Evolutionary conservation across 2,888 invertebrate genomes (phyloP), one percentile per base, ranked within the genome.

Genomic region (Drosophila testacea): DNA sequence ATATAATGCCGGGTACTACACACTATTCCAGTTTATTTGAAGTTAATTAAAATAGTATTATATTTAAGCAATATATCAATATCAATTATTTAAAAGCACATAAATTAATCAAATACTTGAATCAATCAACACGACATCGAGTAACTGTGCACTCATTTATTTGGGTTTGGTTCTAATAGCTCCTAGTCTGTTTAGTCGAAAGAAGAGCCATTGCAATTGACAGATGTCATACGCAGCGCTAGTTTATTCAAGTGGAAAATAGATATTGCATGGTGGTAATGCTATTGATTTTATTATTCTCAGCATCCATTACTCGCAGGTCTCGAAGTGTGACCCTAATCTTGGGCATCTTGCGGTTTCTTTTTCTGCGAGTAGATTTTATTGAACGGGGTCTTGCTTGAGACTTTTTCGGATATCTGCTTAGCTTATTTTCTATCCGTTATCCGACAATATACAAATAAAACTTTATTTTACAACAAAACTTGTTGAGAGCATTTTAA

Each of bases 401-500:
- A 2, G 22, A 22, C 0, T 22, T 22, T 22, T 22, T 22, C 22
- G 22, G 22, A 22, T 22, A 22, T 22, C 22, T 22, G 22, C 3
- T 22, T 22, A 22, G 22, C 22, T 22, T 22, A 22, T 22, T 22
- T 22, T 22, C 22, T 22, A 22, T 22, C 22, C 22, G 22, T 22
- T 22, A 22, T 22, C 22, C 22, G 22, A 2, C 3, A 22, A 22
- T 22, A 22, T 22, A 22, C 22, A 22, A 22, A 22, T 3, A 22
- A 22, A 22, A 22, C 22, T 22, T 22, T 22, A 22, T 22, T 22
- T 22, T 22, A 3, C 2, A 22, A 22, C 22, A 22, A 6, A 39
- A 13, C 3, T 39, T 39, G n/a, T 13, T 32, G 32, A 32, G n/a
- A 13, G 22, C 27, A 44, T 44, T 78, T 81, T 79, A 84, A 84